These are phyloP conservation scores for Caenorhabditis becei DNA, from an alignment of 2,888 invertebrate genomes.

Conservation along the genomic window DNA sequence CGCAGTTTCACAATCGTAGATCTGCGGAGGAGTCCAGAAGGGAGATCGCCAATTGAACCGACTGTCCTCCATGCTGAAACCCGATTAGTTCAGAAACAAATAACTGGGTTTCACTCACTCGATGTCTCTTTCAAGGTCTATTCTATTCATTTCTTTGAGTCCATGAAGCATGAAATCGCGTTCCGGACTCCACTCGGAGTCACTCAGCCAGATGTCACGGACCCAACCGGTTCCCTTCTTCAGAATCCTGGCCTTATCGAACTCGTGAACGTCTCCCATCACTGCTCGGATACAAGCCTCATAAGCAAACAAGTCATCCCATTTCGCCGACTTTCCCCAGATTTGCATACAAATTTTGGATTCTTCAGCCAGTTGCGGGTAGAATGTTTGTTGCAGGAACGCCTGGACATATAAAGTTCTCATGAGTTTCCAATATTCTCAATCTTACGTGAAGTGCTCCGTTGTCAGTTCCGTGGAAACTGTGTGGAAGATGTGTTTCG, in stretches of 20 bases:
- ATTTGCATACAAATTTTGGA: constrained; percentile 55
- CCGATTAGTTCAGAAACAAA: background rate
- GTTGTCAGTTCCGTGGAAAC: constrained; percentile 66
- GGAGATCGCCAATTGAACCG: background rate
- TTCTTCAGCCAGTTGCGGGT: constrained; percentile 35
- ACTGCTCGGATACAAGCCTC: constrained; percentile 70
- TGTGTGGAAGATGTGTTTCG: constrained; percentile 57
- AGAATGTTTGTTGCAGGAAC: constrained; percentile 46
- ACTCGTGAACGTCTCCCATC: constrained; percentile 62
- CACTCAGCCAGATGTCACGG: constrained; percentile 75
- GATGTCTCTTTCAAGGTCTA: background rate
- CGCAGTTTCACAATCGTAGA: background rate
- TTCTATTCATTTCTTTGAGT: constrained; percentile 62
- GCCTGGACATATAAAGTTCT: constrained; percentile 20
- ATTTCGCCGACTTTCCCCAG: constrained; percentile 61
- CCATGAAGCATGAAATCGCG: constrained; percentile 78
- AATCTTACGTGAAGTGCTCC: constrained; percentile 60
- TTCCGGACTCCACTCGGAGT: constrained; percentile 66
- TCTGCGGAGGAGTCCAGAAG: background rate
- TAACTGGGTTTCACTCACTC: background rate
- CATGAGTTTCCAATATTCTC: background rate
- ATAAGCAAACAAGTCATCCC: constrained; percentile 65
- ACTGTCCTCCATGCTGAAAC: background rate
- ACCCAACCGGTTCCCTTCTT: constrained; percentile 75
- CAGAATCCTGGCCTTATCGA: constrained; percentile 52